Percentiles rank a stretch among this genome's conserved stretches.
These are phyloP conservation scores for Neomonachus schauinslandi DNA, from an alignment of 2,113 vertebrate genomes.

Conservation along the genomic window DNA sequence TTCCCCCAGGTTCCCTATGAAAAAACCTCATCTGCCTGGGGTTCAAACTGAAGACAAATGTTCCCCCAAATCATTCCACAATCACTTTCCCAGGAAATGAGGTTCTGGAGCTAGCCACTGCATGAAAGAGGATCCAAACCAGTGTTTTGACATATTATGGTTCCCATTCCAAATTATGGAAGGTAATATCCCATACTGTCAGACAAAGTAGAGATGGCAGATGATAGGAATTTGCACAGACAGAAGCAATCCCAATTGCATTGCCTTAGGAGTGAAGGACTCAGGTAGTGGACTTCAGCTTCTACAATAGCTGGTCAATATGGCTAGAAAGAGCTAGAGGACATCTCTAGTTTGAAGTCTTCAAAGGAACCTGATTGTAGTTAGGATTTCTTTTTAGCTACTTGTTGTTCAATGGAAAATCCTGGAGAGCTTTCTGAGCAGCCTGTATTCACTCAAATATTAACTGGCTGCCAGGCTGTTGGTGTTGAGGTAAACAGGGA, in stretches of 20 bases:
- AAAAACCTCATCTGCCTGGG: background rate
- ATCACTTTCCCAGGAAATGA: conserved; percentile 3
- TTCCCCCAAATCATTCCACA: background rate
- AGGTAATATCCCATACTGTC: background rate
- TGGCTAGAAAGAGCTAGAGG: background rate
- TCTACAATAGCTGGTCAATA: background rate
- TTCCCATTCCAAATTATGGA: background rate
- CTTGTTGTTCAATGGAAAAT: background rate
- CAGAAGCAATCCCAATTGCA: background rate
- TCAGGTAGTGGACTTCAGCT: background rate
- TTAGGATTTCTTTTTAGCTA: conserved; percentile 19
- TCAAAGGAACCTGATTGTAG: background rate
- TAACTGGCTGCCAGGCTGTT: background rate
- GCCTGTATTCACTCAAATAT: conserved; percentile 3
- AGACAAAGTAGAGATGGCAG: background rate
- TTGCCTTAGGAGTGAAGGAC: background rate
- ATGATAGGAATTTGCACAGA: background rate
- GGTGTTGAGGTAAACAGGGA: background rate
- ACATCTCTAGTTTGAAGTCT: background rate
- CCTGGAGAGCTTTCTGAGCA: background rate
- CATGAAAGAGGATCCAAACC: background rate
- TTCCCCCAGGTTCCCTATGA: background rate
- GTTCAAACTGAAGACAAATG: background rate
- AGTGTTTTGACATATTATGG: background rate
- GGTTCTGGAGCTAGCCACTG: background rate